Evolutionary conservation across 2,113 vertebrate genomes (phyloP), one percentile per base, ranked within the genome.

Genomic region (Terrapene triunguis): DNA sequence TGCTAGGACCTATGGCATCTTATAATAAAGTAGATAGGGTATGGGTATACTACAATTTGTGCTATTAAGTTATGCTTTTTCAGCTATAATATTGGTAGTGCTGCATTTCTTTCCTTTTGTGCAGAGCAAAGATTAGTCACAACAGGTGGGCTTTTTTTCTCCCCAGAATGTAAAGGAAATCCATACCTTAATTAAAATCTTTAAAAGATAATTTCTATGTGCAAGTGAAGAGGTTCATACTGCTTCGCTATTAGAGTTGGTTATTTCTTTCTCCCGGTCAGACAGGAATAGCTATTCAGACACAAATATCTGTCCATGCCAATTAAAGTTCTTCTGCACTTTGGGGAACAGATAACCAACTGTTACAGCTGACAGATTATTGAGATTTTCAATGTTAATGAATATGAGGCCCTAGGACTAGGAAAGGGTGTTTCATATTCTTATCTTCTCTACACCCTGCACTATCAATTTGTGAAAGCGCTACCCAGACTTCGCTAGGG

Each of bases 171-270:
- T 57, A 92, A 94, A 96, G 10, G 62, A 96, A 97, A 96, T 84
- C 80, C 90, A 96, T 85, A 94, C 78, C 27, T 93, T 86, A 95
- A 96, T 94, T 93, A 96, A 94, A 62, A 88, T 3, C 86, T 22
- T 16, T 91, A 84, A 48, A 86, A 89, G 82, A 91, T 92, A 94
- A 97, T 95, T 95, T 90, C 84, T 95, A 48, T 8, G 59, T 80
- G 89, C 54, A 94, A 89, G 76, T 69, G 89, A 91, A 29, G 59
- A 94, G 82, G 91, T 91, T 91, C 84, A 54, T 50, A 69, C 83
- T 94, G 74, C 38, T 84, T 91, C 48, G 44, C 95, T 89, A 42
- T 42, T 90, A 90, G 65, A 87, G 88, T 54, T 90, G 82, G 90
- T 95, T 95, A 87, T 91, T 96, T 89, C 88, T 87, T n/a, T 80